Conservation (phyloP, 2,888 invertebrate genomes). For the Macropis europaea region DNA sequence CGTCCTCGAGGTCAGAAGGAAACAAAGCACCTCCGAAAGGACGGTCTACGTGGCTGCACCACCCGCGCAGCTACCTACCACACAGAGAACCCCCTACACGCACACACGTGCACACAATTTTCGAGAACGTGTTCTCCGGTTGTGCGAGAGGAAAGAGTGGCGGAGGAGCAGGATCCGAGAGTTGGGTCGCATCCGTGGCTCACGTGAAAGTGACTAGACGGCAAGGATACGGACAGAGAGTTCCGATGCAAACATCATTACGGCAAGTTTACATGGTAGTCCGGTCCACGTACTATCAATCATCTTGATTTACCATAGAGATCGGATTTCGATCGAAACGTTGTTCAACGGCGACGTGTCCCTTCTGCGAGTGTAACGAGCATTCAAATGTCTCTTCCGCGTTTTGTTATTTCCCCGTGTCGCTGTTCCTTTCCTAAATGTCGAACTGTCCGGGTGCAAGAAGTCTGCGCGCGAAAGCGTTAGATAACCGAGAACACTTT, state of each 20-base stretch:
- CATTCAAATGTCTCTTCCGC: conserved; percentile 33
- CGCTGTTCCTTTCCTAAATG: not conserved
- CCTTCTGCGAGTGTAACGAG: conserved; percentile 8
- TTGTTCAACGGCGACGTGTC: conserved; percentile 1
- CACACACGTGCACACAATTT: not conserved
- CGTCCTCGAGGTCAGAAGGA: conserved; percentile 34
- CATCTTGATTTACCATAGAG: conserved; percentile 34
- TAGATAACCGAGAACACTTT: conserved; percentile 6
- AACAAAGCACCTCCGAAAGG: conserved; percentile 42
- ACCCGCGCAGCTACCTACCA: conserved; percentile 31
- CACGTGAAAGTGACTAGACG: conserved; percentile 46
- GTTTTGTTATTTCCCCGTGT: conserved; percentile 18
- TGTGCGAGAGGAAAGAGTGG: not conserved
- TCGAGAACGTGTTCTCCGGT: conserved; percentile 9
- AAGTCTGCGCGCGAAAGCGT: conserved; percentile 25
- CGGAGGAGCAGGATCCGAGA: not conserved
- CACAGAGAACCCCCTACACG: not conserved
- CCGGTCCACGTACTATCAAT: conserved; percentile 27
- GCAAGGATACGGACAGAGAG: conserved; percentile 9
- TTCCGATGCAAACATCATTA: conserved; percentile 22
- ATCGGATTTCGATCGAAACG: conserved; percentile 27
- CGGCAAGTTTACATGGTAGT: conserved; percentile 38
- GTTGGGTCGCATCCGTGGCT: conserved; percentile 14
- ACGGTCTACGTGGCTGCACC: conserved; percentile 19
- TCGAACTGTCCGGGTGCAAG: conserved; percentile 4